phyloP scores from a whole-genome alignment of 2,888 invertebrate genomes.

The Hirtodrosophila duncani region DNA sequence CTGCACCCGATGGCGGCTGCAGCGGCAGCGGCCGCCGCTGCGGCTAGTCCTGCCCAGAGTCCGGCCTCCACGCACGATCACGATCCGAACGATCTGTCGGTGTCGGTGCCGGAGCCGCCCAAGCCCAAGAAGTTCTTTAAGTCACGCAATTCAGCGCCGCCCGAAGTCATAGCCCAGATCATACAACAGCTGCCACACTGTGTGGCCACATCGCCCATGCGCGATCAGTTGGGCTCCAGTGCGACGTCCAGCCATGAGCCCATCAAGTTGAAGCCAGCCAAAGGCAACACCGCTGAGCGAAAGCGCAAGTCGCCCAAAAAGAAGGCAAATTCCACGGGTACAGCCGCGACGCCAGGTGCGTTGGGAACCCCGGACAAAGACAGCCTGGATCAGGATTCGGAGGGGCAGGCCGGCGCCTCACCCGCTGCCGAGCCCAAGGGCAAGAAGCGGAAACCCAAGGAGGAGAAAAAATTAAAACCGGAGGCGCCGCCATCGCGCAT shows the following conservation, averaged over 20 bases:
- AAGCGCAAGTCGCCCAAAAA: slow-evolving; percentile 74
- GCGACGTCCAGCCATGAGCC: slow-evolving; percentile 58
- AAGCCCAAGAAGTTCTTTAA: slow-evolving; percentile 95
- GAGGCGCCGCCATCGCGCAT: slow-evolving; percentile 76
- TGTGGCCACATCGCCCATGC: slow-evolving; percentile 72
- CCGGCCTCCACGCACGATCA: slow-evolving; percentile 70
- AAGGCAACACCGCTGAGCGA: slow-evolving; percentile 73
- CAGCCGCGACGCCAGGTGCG: slow-evolving; percentile 55
- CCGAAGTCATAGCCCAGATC: slow-evolving; percentile 78
- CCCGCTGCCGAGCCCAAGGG: slow-evolving; percentile 43
- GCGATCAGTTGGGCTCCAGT: slow-evolving; percentile 53
- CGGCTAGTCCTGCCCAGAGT: slow-evolving; percentile 59
- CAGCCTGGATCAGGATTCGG: slow-evolving; percentile 30
- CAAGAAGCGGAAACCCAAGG: slow-evolving; percentile 74
- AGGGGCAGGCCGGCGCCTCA: slow-evolving; percentile 32
- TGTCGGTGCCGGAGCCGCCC: slow-evolving; percentile 78
- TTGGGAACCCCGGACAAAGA: slow-evolving; percentile 32
- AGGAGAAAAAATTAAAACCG: slow-evolving; percentile 75
- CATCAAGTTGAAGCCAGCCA: slow-evolving; percentile 75
- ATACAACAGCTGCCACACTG: slow-evolving; percentile 76
- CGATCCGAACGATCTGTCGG: slow-evolving; percentile 69
- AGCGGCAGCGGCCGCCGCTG: slow-evolving; percentile 57
- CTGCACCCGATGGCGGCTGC: slow-evolving; percentile 69
- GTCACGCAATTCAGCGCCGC: slow-evolving; percentile 85
- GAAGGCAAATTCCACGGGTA: slow-evolving; percentile 28